Percentiles rank a stretch among this genome's conserved stretches.
phyloP scores from a whole-genome alignment of 1,140 invertebrate species.

The Fopius arisanus region DNA sequence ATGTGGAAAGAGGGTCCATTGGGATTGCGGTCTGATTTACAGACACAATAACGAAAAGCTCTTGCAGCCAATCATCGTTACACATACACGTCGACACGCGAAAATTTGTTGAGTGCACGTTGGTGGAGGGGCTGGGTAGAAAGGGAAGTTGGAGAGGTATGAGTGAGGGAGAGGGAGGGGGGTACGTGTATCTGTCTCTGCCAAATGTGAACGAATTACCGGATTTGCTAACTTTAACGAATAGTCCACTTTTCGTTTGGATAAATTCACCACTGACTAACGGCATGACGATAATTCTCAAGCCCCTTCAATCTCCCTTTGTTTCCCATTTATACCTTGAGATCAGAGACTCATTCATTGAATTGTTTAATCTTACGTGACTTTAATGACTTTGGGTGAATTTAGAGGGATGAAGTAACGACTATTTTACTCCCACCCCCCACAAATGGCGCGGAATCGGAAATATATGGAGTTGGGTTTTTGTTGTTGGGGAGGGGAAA shows the following conservation, averaged over 20 bases:
- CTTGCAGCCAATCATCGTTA: constrained; percentile 28
- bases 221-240: constrained; percentile 4
- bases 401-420: neutral
- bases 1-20: neutral
- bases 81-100: constrained; percentile 29
- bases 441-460: neutral
- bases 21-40: constrained; percentile 33
- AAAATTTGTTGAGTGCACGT: neutral
- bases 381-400: neutral
- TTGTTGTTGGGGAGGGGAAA: neutral
- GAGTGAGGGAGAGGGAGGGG: neutral
- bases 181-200: constrained; percentile 2
- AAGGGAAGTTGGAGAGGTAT: neutral
- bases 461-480: neutral
- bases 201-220: constrained; percentile 11
- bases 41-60: constrained; percentile 36
- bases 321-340: neutral
- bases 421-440: neutral
- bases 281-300: neutral
- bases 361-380: neutral
- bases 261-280: neutral
- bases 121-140: neutral
- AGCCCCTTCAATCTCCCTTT: neutral
- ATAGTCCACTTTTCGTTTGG: neutral
- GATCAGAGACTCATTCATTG: neutral